These are phyloP conservation scores for Drosophila parthenogenetica DNA, from an alignment of 2,888 invertebrate species.

Conservation along the genomic window DNA sequence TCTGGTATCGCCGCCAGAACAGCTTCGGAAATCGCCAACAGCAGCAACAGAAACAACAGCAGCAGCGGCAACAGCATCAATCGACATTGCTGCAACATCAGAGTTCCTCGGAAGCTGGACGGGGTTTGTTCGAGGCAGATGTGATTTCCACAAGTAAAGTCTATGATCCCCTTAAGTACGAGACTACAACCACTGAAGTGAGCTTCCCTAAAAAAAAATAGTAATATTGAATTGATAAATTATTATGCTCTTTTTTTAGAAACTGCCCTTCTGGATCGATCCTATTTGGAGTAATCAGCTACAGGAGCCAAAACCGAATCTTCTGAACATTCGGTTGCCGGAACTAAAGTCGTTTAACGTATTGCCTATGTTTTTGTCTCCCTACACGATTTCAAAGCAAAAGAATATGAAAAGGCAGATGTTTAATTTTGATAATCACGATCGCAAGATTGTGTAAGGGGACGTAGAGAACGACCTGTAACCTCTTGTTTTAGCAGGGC, in stretches of 20 bases:
- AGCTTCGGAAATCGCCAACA: conserved; percentile 59
- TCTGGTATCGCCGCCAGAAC: conserved; percentile 81
- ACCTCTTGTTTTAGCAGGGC: background rate
- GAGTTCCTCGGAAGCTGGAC: conserved; percentile 9
- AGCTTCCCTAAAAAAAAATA: background rate
- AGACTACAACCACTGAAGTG: conserved; percentile 82
- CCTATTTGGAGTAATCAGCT: conserved; percentile 83
- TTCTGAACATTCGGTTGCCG: conserved; percentile 82
- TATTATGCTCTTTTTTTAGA: conserved; percentile 54
- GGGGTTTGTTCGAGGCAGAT: conserved; percentile 71
- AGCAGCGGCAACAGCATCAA: conserved; percentile 48
- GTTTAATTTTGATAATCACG: conserved; percentile 83
- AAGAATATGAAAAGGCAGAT: conserved; percentile 83
- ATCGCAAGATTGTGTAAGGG: conserved; percentile 82
- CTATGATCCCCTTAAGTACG: conserved; percentile 83
- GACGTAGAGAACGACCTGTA: background rate
- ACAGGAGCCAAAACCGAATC: conserved; percentile 44
- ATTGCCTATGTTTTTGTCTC: conserved; percentile 82
- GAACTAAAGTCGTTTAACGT: conserved; percentile 82
- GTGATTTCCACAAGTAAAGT: conserved; percentile 67
- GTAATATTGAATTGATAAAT: too few species aligned
- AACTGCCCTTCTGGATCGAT: conserved; percentile 84
- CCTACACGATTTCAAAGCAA: conserved; percentile 84
- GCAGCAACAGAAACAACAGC: conserved; percentile 30
- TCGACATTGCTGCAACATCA: conserved; percentile 19